Conservation (phyloP, 2,888 invertebrate genomes). For the Tiliacea citrago region DNA sequence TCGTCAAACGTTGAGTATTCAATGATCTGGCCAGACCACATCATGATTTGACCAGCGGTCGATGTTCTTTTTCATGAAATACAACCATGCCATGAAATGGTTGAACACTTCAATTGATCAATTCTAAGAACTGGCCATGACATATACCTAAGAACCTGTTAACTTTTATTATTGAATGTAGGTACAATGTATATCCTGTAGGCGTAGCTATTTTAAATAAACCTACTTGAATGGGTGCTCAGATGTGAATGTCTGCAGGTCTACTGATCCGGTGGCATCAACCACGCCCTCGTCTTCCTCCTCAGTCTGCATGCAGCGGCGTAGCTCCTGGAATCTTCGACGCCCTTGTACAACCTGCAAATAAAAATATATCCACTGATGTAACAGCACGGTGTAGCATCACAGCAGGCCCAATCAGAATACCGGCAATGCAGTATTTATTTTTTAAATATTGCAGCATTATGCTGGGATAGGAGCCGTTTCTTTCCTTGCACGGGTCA, state of each 20-base stretch:
- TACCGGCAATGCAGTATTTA: too few species aligned
- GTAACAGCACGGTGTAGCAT: background rate
- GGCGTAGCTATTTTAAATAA: background rate
- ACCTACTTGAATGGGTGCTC: constrained; percentile 94
- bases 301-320: constrained; percentile 96
- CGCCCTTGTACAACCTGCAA: constrained; percentile 91
- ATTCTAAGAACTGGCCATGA: too few species aligned
- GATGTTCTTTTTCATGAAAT: too few species aligned
- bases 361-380: background rate
- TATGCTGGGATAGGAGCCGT: background rate
- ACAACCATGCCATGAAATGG: too few species aligned
- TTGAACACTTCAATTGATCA: too few species aligned
- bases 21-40: too few species aligned
- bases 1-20: too few species aligned
- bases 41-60: too few species aligned
- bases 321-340: constrained; percentile 95
- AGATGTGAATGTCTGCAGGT: constrained; percentile 90
- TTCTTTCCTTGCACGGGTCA: background rate
- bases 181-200: too few species aligned
- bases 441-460: background rate
- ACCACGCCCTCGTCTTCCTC: constrained; percentile 95
- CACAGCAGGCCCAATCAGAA: background rate
- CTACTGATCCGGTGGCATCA: constrained; percentile 88
- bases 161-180: too few species aligned
- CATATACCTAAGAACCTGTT: too few species aligned